Percentiles rank a stretch among this genome's conserved stretches.
phyloP scores from a whole-genome alignment of 2,113 vertebrate species.

The Phaetusa simplex region DNA sequence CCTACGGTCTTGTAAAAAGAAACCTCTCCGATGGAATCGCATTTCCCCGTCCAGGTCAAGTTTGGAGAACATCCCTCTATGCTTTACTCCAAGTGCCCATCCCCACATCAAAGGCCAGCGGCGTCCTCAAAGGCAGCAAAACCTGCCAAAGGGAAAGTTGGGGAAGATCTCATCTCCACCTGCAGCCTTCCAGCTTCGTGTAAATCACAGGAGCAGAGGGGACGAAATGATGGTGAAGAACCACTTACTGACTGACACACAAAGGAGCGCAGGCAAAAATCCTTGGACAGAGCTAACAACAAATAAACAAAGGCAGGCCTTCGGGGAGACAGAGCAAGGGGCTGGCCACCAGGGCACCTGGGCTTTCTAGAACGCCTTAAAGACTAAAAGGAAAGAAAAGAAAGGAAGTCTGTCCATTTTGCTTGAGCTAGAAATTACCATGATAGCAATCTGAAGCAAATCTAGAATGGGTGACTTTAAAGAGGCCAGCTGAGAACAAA shows the following conservation, averaged over 20 bases:
- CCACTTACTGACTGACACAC: neutral
- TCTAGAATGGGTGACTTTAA: neutral
- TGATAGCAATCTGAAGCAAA: neutral
- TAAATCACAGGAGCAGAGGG: neutral
- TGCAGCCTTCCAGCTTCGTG: neutral
- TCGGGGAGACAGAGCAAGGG: neutral
- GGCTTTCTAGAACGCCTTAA: neutral
- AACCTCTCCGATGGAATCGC: neutral
- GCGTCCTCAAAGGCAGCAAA: neutral
- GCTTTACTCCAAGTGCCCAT: neutral
- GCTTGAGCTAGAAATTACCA: neutral
- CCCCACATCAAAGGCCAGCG: neutral
- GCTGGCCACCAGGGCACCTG: neutral
- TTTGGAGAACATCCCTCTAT: neutral
- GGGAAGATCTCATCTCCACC: neutral
- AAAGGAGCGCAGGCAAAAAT: neutral
- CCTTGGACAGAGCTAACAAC: neutral
- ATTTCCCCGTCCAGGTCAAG: neutral
- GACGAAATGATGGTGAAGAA: neutral
- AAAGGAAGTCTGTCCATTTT: neutral
- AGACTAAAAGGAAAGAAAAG: neutral
- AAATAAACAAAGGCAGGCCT: neutral
- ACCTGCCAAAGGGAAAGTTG: neutral
- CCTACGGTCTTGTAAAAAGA: neutral
- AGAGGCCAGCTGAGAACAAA: neutral